A percentile compares a stretch with the other conserved stretches of the same genome.
phyloP scores from a whole-genome alignment of 2,113 vertebrate species.

The Chlorodrepanis virens region DNA sequence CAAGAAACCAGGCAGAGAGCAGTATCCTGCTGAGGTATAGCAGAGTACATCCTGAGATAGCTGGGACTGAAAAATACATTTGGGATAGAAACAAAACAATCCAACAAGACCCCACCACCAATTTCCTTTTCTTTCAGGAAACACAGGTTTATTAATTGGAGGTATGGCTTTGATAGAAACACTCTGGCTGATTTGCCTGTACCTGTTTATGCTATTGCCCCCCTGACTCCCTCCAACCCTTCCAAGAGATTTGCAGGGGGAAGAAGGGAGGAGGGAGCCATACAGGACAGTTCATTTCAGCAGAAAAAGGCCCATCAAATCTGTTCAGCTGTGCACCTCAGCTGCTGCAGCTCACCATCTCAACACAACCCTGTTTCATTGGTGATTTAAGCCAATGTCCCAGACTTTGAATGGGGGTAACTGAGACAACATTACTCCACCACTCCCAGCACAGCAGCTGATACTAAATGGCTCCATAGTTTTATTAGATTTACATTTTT shows the following conservation, averaged over 20 bases:
- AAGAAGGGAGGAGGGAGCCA: neutral
- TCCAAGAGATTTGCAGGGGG: neutral
- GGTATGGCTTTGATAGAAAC: neutral
- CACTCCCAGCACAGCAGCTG: neutral
- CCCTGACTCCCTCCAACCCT: neutral
- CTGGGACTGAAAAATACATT: neutral
- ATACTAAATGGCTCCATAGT: neutral
- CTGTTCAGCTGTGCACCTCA: neutral
- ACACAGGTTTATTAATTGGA: neutral
- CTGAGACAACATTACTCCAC: neutral
- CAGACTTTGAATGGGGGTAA: neutral
- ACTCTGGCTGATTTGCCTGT: neutral
- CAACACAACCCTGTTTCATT: neutral
- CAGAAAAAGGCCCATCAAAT: neutral
- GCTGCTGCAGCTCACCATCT: neutral
- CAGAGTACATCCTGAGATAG: neutral
- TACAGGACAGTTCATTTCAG: neutral
- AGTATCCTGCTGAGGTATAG: neutral
- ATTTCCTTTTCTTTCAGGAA: neutral
- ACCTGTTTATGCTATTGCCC: neutral
- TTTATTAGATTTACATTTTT: neutral
- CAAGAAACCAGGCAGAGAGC: neutral
- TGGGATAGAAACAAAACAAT: neutral
- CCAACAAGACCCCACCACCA: neutral
- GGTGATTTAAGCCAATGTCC: neutral